These are phyloP conservation scores for Daphoenositta chrysoptera DNA, from an alignment of 2,113 vertebrate species.

Conservation along the genomic window DNA sequence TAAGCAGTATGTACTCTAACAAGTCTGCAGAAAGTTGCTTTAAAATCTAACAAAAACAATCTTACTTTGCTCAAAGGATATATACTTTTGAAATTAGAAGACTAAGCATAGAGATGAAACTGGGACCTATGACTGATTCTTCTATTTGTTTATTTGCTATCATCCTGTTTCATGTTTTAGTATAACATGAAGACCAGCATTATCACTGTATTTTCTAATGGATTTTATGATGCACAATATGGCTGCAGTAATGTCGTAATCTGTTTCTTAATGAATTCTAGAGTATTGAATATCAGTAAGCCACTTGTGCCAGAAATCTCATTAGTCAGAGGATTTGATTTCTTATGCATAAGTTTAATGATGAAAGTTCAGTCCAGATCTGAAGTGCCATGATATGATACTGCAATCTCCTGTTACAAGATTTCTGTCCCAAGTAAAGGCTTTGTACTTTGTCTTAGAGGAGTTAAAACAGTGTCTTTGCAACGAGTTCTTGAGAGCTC, in stretches of 20 bases:
- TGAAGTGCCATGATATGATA: background rate
- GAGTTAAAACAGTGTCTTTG: background rate
- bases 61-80: background rate
- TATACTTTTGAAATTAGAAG: background rate
- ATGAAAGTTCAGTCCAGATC: background rate
- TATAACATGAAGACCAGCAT: background rate
- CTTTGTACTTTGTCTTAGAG: background rate
- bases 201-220: background rate
- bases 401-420: background rate
- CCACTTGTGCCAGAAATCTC: background rate
- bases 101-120: background rate
- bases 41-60: background rate
- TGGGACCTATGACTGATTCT: background rate
- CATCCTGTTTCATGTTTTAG: background rate
- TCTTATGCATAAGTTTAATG: background rate
- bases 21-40: background rate
- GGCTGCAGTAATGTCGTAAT: background rate
- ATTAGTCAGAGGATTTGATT: background rate
- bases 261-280: background rate
- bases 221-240: background rate
- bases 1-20: background rate
- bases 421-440: background rate
- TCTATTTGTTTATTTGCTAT: background rate
- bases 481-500: background rate
- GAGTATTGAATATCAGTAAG: background rate